Conservation (phyloP, 1,140 invertebrate genomes). For the Drosophila auraria region DNA sequence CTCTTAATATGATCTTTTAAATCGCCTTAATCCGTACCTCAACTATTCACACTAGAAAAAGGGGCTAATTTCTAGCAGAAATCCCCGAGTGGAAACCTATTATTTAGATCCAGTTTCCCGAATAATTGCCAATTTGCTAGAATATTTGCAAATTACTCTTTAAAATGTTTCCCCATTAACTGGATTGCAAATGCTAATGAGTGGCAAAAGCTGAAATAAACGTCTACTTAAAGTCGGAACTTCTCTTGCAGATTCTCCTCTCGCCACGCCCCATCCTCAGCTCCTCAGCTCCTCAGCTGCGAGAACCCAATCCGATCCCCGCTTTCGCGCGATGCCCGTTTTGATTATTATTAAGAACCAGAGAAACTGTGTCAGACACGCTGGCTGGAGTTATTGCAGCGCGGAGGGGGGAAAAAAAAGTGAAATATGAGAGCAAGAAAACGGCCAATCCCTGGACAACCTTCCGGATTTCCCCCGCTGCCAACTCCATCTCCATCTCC, state of each 20-base stretch:
- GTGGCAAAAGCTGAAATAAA: not conserved
- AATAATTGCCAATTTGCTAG: slow-evolving; percentile 15
- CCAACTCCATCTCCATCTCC: not conserved
- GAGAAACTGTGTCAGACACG: slow-evolving; percentile 36
- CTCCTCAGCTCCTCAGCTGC: too few relatives aligned
- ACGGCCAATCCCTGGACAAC: not conserved
- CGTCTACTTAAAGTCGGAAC: not conserved
- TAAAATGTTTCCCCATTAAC: slow-evolving; percentile 7
- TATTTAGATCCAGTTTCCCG: not conserved
- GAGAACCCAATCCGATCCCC: not conserved
- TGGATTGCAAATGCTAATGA: slow-evolving; percentile 13
- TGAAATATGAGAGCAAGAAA: slow-evolving; percentile 37
- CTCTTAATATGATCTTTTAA: too few relatives aligned
- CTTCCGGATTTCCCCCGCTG: not conserved
- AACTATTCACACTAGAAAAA: too few relatives aligned
- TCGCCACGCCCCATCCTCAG: too few relatives aligned
- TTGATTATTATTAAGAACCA: slow-evolving; percentile 11
- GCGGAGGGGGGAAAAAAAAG: slow-evolving; percentile 14
- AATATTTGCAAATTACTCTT: slow-evolving; percentile 12
- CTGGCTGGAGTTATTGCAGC: not conserved
- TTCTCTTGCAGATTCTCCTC: too few relatives aligned
- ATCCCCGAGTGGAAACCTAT: not conserved
- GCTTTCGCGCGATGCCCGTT: not conserved
- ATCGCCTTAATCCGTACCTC: too few relatives aligned
- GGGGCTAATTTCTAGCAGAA: not conserved